phyloP scores from a whole-genome alignment of 1,140 invertebrate genomes.

The Drosophila pachea region DNA sequence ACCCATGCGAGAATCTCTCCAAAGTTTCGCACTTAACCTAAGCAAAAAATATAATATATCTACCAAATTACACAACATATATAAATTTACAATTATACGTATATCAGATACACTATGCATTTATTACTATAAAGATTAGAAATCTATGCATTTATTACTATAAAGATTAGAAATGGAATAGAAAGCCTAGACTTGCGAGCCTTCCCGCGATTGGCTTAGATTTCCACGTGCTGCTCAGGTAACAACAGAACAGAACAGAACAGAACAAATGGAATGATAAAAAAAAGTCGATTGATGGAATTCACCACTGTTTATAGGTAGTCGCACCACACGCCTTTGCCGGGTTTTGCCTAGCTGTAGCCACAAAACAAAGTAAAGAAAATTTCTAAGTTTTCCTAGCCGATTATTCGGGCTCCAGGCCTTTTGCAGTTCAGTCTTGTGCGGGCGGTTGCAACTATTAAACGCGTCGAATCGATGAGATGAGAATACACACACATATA shows the following conservation, averaged over 20 bases:
- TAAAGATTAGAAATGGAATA: too few species aligned
- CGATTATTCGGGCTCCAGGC: constrained; percentile 58
- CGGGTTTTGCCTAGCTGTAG: constrained; percentile 28
- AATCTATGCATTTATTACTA: too few species aligned
- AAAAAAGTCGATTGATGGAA: constrained; percentile 4
- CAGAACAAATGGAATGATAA: not conserved
- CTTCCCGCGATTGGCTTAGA: constrained; percentile 27
- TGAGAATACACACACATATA: not conserved
- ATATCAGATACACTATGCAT: too few species aligned
- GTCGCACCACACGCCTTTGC: constrained; percentile 46
- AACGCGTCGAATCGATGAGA: constrained; percentile 50
- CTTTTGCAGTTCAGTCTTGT: constrained; percentile 51
- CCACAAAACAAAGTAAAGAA: constrained; percentile 52
- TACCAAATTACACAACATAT: too few species aligned
- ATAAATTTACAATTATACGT: too few species aligned
- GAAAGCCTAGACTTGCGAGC: not conserved
- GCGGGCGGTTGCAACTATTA: constrained; percentile 47
- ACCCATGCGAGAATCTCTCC: too few species aligned
- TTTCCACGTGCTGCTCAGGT: constrained; percentile 13
- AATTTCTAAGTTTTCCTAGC: constrained; percentile 74
- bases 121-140: too few species aligned
- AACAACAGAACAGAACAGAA: too few species aligned
- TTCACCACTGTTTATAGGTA: constrained; percentile 40
- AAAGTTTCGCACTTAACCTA: too few species aligned
- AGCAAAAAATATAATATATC: too few species aligned